Evolutionary conservation across 2,797 vertebrate species (phyloP).

Genomic region (Taeniopygia guttata): DNA sequence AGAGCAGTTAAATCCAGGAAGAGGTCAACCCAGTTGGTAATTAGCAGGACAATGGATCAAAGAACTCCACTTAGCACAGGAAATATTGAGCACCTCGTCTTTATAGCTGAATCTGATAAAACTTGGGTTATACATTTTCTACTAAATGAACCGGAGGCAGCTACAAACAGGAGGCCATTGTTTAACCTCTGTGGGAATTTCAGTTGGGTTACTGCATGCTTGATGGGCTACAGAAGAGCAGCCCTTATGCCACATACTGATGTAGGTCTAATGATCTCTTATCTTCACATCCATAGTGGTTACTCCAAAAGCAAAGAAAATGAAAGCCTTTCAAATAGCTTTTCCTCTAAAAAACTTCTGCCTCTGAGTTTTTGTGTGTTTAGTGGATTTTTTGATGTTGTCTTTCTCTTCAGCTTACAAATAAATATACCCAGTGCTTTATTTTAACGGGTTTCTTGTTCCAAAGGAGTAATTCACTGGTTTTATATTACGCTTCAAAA

Average conservation of each 20-base stretch:
- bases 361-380: background rate
- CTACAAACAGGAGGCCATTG: constrained; percentile 47
- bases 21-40: constrained; percentile 14
- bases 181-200: constrained; percentile 49
- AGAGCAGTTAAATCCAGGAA: constrained; percentile 54
- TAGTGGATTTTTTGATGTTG: background rate
- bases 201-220: background rate
- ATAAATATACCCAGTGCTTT: background rate
- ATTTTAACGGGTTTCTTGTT: constrained; percentile 8
- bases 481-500: background rate
- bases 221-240: constrained; percentile 31
- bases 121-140: constrained; percentile 60
- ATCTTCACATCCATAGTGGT: constrained; percentile 19
- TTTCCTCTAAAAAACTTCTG: background rate
- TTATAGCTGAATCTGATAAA: constrained; percentile 61
- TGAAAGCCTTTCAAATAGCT: background rate
- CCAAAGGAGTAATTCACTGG: background rate
- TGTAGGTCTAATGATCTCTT: constrained; percentile 47
- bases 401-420: background rate
- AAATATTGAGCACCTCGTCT: constrained; percentile 55
- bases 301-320: constrained; percentile 6
- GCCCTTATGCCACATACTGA: constrained; percentile 5
- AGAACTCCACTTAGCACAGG: constrained; percentile 55
- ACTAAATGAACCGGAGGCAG: constrained; percentile 54
- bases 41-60: constrained; percentile 60